A percentile compares a stretch with the other conserved stretches of the same genome.
Evolutionary conservation across 2,797 vertebrate species (phyloP).

Genomic region (Apogon talboti): DNA sequence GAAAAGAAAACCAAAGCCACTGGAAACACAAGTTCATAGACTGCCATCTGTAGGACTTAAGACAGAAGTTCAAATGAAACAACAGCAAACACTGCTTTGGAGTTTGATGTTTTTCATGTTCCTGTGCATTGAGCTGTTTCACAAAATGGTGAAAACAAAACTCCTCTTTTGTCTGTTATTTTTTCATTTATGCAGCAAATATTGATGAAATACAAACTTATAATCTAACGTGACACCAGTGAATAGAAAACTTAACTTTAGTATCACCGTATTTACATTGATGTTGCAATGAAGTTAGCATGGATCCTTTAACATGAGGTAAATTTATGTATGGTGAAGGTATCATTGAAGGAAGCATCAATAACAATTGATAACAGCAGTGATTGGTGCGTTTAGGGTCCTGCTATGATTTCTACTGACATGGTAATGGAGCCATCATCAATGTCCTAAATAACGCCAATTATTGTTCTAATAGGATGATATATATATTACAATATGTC

Average conservation of each 20-base stretch:
- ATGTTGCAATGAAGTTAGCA: too few species aligned
- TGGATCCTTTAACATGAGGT: too few species aligned
- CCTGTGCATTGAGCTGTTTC: constrained; percentile 1
- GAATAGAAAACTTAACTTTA: too few species aligned
- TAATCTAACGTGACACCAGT: too few species aligned
- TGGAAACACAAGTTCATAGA: constrained; percentile 74
- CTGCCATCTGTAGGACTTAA: constrained; percentile 82
- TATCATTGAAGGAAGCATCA: too few species aligned
- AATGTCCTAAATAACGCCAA: neutral
- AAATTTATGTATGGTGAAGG: too few species aligned
- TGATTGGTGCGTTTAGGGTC: too few species aligned
- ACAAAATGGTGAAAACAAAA: neutral
- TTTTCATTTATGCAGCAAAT: neutral
- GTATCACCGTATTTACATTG: too few species aligned
- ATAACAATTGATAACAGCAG: too few species aligned
- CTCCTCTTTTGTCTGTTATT: too few species aligned
- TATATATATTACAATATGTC: neutral
- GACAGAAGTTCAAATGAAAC: constrained; percentile 69
- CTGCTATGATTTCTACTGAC: neutral
- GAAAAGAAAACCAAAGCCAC: constrained; percentile 36
- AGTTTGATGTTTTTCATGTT: neutral
- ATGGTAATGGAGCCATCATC: neutral
- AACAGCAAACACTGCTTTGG: neutral
- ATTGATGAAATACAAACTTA: too few species aligned
- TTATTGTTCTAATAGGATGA: neutral